phyloP scores from a whole-genome alignment of 2,888 invertebrate genomes.

The Meliscaeva auricollis region DNA sequence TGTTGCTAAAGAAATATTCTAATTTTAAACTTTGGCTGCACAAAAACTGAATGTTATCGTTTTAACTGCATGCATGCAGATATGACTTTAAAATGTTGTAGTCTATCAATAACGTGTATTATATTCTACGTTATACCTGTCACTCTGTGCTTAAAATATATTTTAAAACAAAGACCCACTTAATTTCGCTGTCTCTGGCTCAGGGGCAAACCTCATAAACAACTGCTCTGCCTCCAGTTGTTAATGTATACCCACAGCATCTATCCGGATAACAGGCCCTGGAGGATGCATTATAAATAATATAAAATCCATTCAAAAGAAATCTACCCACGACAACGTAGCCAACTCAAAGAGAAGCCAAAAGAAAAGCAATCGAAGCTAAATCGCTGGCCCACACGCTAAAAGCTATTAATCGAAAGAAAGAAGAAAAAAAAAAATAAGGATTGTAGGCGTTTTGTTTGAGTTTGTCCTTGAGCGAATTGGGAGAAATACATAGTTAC shows the following conservation, averaged over 20 bases:
- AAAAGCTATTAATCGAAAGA: conserved; percentile 42
- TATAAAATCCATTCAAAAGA: conserved; percentile 4
- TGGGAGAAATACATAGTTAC: conserved; percentile 45
- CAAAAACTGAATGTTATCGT: not conserved
- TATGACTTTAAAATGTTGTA: not conserved
- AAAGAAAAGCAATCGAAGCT: conserved; percentile 59
- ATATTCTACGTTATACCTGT: not conserved
- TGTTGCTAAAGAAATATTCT: not conserved
- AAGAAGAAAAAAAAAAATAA: not conserved
- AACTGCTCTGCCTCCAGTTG: not conserved
- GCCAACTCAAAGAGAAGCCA: conserved; percentile 20
- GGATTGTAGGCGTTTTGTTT: conserved; percentile 34
- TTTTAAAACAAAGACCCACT: not conserved
- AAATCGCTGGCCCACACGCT: conserved; percentile 42
- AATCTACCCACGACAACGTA: conserved; percentile 9
- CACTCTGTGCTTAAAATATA: not conserved
- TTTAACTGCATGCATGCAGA: not conserved
- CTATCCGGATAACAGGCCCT: not conserved
- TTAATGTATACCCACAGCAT: not conserved
- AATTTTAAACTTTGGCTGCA: not conserved
- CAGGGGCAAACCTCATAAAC: conserved; percentile 9
- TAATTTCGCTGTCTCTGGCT: not conserved
- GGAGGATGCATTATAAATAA: not conserved
- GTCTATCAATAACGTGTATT: too few species aligned
- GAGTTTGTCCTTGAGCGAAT: conserved; percentile 51